Conservation (phyloP, 2,888 invertebrate genomes). For the Coelinius sp. region DNA sequence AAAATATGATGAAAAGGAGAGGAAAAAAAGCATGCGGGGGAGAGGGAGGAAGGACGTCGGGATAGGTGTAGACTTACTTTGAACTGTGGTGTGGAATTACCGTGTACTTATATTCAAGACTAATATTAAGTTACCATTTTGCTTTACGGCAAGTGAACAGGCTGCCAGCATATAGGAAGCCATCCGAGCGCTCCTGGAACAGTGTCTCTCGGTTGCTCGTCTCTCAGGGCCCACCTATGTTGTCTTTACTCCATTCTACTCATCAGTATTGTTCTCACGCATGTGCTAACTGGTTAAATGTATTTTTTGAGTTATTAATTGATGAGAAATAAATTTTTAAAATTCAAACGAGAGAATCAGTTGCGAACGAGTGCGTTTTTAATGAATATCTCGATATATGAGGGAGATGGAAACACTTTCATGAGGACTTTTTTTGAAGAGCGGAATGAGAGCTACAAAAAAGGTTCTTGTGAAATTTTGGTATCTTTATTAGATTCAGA, state of each 20-base stretch:
- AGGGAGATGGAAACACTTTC: no score
- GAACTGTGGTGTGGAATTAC: constrained; percentile 69
- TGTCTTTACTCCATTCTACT: constrained; percentile 23
- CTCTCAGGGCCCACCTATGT: constrained; percentile 62
- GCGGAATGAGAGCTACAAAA: no score
- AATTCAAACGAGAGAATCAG: no score
- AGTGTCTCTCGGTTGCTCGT: constrained; percentile 61
- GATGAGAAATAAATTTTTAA: no score
- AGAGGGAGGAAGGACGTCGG: constrained; percentile 43
- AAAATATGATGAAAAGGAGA: constrained; percentile 20
- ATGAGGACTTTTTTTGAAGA: no score
- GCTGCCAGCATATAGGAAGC: constrained; percentile 71
- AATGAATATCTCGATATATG: no score
- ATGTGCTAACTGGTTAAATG: not conserved
- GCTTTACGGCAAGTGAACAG: constrained; percentile 71
- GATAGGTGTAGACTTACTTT: constrained; percentile 69
- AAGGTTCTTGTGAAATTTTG: no score
- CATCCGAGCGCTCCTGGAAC: constrained; percentile 67
- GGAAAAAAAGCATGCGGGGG: constrained; percentile 15
- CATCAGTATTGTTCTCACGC: not conserved
- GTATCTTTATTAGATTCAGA: no score
- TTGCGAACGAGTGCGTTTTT: no score
- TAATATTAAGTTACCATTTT: constrained; percentile 70
- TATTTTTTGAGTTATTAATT: no score
- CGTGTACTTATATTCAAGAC: constrained; percentile 70